Base-by-base conservation (phyloP, 2,888 invertebrate species). In the Melanchra persicariae region DNA sequence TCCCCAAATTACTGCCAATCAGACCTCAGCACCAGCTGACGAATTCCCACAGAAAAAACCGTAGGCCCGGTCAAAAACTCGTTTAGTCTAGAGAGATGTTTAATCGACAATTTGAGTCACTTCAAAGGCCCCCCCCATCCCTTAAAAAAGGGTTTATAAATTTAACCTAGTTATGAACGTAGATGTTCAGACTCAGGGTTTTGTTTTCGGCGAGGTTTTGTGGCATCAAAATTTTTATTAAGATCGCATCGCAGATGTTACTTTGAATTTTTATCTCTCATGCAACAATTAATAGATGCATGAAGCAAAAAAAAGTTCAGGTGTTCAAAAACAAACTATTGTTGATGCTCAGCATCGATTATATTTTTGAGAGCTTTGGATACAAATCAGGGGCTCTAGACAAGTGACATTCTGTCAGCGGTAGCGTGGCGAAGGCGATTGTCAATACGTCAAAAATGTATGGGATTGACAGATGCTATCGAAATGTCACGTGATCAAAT, bases 101-200 rank as follows among this genome's bases (percentile, higher is more conserved):
- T 88, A 87, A 88, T 85, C 87, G 88, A 84, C 87, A 86, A 89
- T 88, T 90, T 87, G 84, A 87, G 83, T 81, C 77, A 85, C 85
- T 90, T 90, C 88, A 88, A 90, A 89, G 85, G 84, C 73, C 68
- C 12, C 77, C 82, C 76, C 59, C 59, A n/a, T 66, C 79, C 65
- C 68, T 79, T 79, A 30, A 57, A 76, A 75, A 85, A 81, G 87
- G 88, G 87, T 88, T 88, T 88, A 89, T 90, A n/a, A n/a, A n/a
- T n/a, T n/a, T n/a, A 87, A 88, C 82, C 83, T 86, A 85, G 86
- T 89, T 88, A 89, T 85, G 79, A 82, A 82, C 51, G 43, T 77
- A 76, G 78, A 79, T 74, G 61, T 30, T 74, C 54, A 63, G 79
- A 77, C n/a, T 8, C 22, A 15, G 55, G 12, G 17, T 7, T 43